A percentile compares a stretch with the other conserved stretches of the same genome.
These are phyloP conservation scores for Epinephelus moara DNA, from an alignment of 2,113 vertebrate genomes.

Conservation along the genomic window DNA sequence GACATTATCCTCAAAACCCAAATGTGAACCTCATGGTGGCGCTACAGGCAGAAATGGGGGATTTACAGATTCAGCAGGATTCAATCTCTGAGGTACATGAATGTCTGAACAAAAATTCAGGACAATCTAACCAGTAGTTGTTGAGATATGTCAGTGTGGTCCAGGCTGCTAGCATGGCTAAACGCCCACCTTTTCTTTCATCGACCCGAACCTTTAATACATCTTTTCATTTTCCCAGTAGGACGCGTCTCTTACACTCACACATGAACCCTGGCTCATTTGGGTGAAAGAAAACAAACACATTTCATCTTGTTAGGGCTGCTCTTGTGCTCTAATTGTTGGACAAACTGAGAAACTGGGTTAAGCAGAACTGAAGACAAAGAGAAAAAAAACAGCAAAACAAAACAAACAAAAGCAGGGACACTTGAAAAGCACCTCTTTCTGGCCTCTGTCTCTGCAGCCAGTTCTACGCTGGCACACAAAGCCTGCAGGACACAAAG, in stretches of 20 bases:
- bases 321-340: conserved; percentile 51
- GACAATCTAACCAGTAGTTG: too few relatives aligned
- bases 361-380: conserved; percentile 2
- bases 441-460: conserved; percentile 6
- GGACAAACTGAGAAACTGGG: conserved; percentile 40
- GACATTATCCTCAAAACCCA: too few relatives aligned
- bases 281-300: conserved; percentile 35
- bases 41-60: too few relatives aligned
- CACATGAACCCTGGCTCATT: conserved; percentile 1
- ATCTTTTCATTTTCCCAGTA: not conserved
- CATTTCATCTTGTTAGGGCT: not conserved
- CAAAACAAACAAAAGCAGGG: conserved; percentile 51
- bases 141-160: too few relatives aligned
- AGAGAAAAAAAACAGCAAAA: conserved; percentile 2
- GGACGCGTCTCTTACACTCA: not conserved
- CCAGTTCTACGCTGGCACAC: not conserved
- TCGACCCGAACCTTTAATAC: not conserved
- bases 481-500: conserved; percentile 6
- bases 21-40: too few relatives aligned
- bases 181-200: too few relatives aligned
- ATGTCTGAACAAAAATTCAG: too few relatives aligned
- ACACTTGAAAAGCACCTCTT: conserved; percentile 37
- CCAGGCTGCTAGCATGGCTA: too few relatives aligned
- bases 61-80: too few relatives aligned
- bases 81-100: too few relatives aligned